Base-by-base conservation (phyloP, 1,140 invertebrate genomes). In the Drosophila lini region DNA sequence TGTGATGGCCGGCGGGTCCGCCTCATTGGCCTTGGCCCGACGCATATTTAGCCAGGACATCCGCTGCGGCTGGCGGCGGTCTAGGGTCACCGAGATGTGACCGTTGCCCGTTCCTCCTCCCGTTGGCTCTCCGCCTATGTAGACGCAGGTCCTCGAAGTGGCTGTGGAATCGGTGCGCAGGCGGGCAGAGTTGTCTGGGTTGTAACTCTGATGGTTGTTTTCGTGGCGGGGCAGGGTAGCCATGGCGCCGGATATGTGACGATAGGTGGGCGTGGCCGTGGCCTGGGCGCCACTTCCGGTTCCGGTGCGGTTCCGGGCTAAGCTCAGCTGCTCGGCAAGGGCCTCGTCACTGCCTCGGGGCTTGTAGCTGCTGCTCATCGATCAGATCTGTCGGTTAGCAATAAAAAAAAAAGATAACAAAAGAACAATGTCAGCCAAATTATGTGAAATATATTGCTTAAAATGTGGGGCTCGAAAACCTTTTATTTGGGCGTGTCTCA, bases 11-110 rank as follows among this genome's bases (percentile, higher is more conserved):
- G 73, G 67, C 68, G 74, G 8, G 32, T 88, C 84, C 10, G 63
- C 32, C 15, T 75, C 77, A 31, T 83, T 79, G 10, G 78, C 86
- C 68, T 79, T 81, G 64, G 76, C 83, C 1, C 83, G 41, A n/a
- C 83, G 81, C 90, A 91, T 91, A 67, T 91, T 91, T 36, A 90
- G 70, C 90, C 90, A 91, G 61, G 90, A 91, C 76, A 90, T 59
- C 34, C 90, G 86, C 34, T 91, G 90, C 5, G 84, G 90, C 47
- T 91, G 90, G 2, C 81, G 63, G 15, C 90, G 85, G 38, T 91
- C 90, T 22, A 91, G 40, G 2, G 90, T 91, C 1, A 79, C 70
- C 9, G 90, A 71, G 1, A 71, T 70, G 16, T 48, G 42, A 1
- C 62, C 61, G 34, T 67, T 57, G 13, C 56, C 48, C 70, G 36